These are phyloP conservation scores for Plagiodera versicolora DNA, from an alignment of 2,888 invertebrate species.

Conservation along the genomic window DNA sequence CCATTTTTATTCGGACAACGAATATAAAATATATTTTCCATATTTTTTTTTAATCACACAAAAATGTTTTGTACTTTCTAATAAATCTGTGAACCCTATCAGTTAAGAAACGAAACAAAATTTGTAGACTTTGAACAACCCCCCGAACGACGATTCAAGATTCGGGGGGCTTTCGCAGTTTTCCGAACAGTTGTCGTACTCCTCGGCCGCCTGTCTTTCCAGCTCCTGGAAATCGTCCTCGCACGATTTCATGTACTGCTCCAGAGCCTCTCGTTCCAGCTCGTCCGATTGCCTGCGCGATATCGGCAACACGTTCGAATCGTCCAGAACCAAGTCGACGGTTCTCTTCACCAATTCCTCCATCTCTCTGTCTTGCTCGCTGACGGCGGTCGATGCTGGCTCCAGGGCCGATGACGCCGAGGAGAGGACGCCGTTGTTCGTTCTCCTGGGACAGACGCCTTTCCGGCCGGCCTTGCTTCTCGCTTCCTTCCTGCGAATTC, in stretches of 20 bases:
- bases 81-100: conserved; percentile 27
- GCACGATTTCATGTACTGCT: conserved; percentile 60
- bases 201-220: conserved; percentile 68
- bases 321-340: conserved; percentile 37
- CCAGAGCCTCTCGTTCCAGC: conserved; percentile 62
- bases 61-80: conserved; percentile 15
- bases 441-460: conserved; percentile 18
- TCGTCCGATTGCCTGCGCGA: conserved; percentile 54
- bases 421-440: too few relatives aligned
- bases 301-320: conserved; percentile 39
- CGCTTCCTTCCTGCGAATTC: conserved; percentile 1
- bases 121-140: conserved; percentile 30
- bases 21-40: neutral
- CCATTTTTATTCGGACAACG: conserved; percentile 24
- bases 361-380: conserved; percentile 28
- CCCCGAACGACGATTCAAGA: conserved; percentile 36
- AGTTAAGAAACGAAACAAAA: conserved; percentile 28
- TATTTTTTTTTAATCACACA: conserved; percentile 18
- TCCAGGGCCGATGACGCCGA: too few relatives aligned
- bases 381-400: too few relatives aligned
- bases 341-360: conserved; percentile 37
- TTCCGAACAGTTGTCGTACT: conserved; percentile 56
- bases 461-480: conserved; percentile 19
- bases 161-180: conserved; percentile 43
- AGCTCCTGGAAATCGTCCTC: conserved; percentile 64